Evolutionary conservation across 30 jellyfish, hydroid and myxozoan genomes (phyloP).

Genomic region (Chrysaora quinquecirrha): DNA sequence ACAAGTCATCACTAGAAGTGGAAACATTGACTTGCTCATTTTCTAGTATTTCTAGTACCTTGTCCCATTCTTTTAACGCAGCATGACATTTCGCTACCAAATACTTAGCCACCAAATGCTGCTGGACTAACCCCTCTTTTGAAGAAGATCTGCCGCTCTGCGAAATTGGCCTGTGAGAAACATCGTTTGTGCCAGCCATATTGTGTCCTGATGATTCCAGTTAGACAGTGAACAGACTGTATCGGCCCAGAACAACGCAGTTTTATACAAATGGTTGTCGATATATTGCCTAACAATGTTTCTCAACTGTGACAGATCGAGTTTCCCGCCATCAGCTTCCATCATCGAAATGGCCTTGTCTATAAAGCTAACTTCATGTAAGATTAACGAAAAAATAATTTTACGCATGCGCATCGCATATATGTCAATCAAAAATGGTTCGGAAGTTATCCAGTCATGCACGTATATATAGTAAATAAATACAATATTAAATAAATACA

Average conservation of each 20-base stretch:
- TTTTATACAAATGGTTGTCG: slow-evolving; percentile 82
- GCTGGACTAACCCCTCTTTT: slow-evolving; percentile 60
- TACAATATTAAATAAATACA: too few species aligned
- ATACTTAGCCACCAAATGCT: slow-evolving; percentile 67
- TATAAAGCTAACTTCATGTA: too few species aligned
- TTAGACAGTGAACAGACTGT: slow-evolving; percentile 86
- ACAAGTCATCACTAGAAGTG: slow-evolving; percentile 29
- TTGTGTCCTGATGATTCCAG: slow-evolving; percentile 73
- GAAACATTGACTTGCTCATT: slow-evolving; percentile 46
- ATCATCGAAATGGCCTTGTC: slow-evolving; percentile 29
- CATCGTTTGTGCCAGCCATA: slow-evolving; percentile 90
- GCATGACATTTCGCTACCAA: slow-evolving; percentile 83
- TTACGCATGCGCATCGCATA: too few species aligned
- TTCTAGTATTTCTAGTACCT: slow-evolving; percentile 78
- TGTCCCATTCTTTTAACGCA: slow-evolving; percentile 81
- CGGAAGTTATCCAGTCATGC: too few species aligned
- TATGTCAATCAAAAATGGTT: too few species aligned
- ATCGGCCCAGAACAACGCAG: slow-evolving; percentile 97
- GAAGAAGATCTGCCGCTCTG: slow-evolving; percentile 85
- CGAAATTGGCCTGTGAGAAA: slow-evolving; percentile 73
- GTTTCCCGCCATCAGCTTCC: slow-evolving; percentile 82
- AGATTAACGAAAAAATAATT: too few species aligned
- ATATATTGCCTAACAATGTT: slow-evolving; percentile 86
- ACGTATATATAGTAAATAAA: too few species aligned
- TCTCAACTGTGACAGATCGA: slow-evolving; percentile 86